phyloP scores from a whole-genome alignment of 2,113 vertebrate species.

The Colistium nudipinnis region DNA sequence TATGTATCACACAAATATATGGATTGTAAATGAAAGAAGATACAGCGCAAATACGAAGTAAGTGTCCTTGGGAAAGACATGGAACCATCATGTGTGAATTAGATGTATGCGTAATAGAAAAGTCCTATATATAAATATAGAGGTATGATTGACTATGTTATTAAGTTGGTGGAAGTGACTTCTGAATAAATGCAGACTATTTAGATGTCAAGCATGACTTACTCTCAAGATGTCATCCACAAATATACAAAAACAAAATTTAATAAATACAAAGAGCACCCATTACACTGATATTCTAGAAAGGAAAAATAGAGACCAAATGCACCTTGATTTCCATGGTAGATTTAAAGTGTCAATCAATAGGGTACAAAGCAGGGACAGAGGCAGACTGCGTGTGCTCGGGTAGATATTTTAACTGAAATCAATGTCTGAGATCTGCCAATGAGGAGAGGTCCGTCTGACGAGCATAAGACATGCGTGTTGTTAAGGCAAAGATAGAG shows the following conservation, averaged over 20 bases:
- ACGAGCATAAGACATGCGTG: conserved; percentile 33
- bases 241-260: background rate
- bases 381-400: conserved; percentile 14
- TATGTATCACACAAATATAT: background rate
- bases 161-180: too few species aligned
- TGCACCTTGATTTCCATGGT: background rate
- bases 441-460: conserved; percentile 1
- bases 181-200: background rate
- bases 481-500: conserved; percentile 5
- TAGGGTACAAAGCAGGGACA: background rate
- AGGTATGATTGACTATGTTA: too few species aligned
- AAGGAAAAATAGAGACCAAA: background rate
- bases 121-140: background rate
- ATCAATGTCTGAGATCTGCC: conserved; percentile 26
- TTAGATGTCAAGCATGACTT: background rate
- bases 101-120: background rate
- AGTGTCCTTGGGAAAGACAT: background rate
- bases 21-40: background rate
- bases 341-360: conserved; percentile 25
- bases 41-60: background rate
- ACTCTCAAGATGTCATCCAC: background rate
- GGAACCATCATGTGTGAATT: background rate
- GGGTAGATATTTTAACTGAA: conserved; percentile 41
- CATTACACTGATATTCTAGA: background rate
- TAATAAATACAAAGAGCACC: background rate